phyloP scores from a whole-genome alignment of 2,797 vertebrate genomes.

The Fistularia tabacaria region DNA sequence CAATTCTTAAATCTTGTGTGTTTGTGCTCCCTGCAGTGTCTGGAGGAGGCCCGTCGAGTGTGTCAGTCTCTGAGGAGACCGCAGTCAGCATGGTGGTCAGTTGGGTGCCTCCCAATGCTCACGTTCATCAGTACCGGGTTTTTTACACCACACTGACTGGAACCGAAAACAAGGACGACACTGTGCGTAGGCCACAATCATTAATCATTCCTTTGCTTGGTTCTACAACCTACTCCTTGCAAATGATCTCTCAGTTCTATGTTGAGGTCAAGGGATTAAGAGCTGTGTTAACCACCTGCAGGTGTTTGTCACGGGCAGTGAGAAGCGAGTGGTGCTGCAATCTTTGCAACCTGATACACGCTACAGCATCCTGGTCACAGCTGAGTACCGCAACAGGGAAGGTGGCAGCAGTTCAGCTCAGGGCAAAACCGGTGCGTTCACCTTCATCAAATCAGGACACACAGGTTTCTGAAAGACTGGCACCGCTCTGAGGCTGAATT shows the following conservation, averaged over 20 bases:
- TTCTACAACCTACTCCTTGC: neutral
- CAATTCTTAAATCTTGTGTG: neutral
- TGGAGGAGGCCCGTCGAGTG: slow-evolving; percentile 77
- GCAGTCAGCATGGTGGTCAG: slow-evolving; percentile 81
- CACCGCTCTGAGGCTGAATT: too few species aligned
- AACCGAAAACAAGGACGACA: slow-evolving; percentile 72
- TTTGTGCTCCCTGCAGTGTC: slow-evolving; percentile 64
- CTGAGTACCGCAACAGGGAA: slow-evolving; percentile 81
- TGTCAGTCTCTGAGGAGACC: slow-evolving; percentile 80
- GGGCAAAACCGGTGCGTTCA: slow-evolving; percentile 79
- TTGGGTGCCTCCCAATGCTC: slow-evolving; percentile 84
- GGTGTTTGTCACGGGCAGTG: slow-evolving; percentile 79
- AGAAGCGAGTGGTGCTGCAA: slow-evolving; percentile 72
- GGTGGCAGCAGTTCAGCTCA: slow-evolving; percentile 74
- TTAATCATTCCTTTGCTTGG: neutral
- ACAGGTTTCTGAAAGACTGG: neutral
- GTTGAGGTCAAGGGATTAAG: slow-evolving; percentile 19
- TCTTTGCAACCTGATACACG: slow-evolving; percentile 80
- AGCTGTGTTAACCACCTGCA: slow-evolving; percentile 52
- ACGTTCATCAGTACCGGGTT: slow-evolving; percentile 83
- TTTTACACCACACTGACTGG: slow-evolving; percentile 75
- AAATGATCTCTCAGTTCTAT: neutral
- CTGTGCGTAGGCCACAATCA: slow-evolving; percentile 66
- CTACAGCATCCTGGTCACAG: slow-evolving; percentile 83
- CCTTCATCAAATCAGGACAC: neutral